Evolutionary conservation across 1,140 invertebrate genomes (phyloP).

Genomic region (Harpegnathos saltator): DNA sequence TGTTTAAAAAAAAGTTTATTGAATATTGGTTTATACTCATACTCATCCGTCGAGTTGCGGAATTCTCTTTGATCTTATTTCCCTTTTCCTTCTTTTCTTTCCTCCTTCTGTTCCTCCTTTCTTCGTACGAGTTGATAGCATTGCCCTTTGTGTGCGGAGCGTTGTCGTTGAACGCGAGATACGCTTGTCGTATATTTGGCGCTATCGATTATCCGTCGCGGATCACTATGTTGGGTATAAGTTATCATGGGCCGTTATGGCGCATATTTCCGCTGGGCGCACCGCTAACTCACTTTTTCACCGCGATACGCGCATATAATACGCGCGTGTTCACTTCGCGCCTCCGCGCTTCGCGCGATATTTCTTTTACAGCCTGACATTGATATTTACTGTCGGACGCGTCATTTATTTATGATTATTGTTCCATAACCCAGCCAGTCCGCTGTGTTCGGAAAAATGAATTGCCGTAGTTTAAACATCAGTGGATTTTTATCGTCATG

Average conservation of each 20-base stretch:
- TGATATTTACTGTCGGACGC: conserved; percentile 49
- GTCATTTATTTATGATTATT: conserved; percentile 53
- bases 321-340: not conserved
- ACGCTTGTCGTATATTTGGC: not conserved
- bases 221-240: conserved; percentile 14
- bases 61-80: too few species aligned
- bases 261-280: conserved; percentile 21
- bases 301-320: conserved; percentile 15
- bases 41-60: too few species aligned
- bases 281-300: conserved; percentile 35
- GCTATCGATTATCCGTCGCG: conserved; percentile 10
- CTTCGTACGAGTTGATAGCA: not conserved
- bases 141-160: not conserved
- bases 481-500: conserved; percentile 34
- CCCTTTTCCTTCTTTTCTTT: too few species aligned
- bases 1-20: too few species aligned
- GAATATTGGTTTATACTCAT: too few species aligned
- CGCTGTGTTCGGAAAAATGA: conserved; percentile 22
- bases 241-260: not conserved
- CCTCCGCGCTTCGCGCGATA: not conserved
- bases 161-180: not conserved
- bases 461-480: conserved; percentile 48
- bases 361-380: conserved; percentile 10
- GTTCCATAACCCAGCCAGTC: conserved; percentile 3
- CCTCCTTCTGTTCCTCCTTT: not conserved